These are phyloP conservation scores for Sepioteuthis lessoniana DNA, from an alignment of 2,888 invertebrate genomes.

Conservation along the genomic window DNA sequence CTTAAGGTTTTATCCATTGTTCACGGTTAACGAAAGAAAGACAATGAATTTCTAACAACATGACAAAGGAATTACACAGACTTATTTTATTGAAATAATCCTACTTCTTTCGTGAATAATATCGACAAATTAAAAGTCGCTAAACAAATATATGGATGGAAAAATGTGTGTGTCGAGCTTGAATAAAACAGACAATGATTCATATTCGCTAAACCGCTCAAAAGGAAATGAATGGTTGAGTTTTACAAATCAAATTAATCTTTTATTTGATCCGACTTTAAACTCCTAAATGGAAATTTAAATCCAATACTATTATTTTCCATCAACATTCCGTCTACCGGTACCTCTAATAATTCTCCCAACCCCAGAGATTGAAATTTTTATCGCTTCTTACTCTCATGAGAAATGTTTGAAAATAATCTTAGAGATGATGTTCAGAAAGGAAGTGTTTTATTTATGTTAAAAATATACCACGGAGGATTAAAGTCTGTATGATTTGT, in stretches of 20 bases:
- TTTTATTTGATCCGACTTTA: background rate
- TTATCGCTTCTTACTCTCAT: too few relatives aligned
- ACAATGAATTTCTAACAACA: background rate
- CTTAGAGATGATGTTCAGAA: too few relatives aligned
- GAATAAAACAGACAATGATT: background rate
- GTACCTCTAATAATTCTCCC: too few relatives aligned
- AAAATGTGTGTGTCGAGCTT: background rate
- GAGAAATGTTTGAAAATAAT: too few relatives aligned
- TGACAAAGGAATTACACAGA: background rate
- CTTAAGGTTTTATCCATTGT: background rate
- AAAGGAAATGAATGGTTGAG: background rate
- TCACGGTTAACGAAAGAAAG: background rate
- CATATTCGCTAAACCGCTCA: background rate
- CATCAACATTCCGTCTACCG: too few relatives aligned
- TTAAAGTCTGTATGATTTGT: too few relatives aligned
- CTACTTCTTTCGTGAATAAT: background rate
- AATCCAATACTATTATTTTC: background rate
- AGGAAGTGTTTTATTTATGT: too few relatives aligned
- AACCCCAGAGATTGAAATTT: too few relatives aligned
- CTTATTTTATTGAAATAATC: background rate
- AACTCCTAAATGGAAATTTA: background rate
- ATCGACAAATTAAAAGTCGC: background rate
- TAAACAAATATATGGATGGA: background rate
- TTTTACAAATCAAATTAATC: background rate
- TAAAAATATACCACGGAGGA: too few relatives aligned